Conservation (phyloP, 2,113 vertebrate genomes). For the Zosterops japonicus region DNA sequence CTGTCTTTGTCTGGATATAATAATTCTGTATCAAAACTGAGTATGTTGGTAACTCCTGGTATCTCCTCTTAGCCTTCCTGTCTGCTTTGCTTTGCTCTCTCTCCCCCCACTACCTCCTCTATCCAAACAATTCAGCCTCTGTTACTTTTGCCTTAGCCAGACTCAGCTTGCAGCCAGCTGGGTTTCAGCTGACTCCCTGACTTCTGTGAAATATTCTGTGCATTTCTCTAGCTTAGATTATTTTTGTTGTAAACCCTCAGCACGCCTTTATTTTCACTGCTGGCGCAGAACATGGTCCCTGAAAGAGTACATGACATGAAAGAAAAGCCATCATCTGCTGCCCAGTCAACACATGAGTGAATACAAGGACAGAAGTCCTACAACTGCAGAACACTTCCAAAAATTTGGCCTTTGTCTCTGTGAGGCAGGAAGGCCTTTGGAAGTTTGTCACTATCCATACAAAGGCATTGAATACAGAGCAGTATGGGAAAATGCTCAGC, state of each 20-base stretch:
- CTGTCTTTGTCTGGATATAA: neutral
- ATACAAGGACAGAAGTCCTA: neutral
- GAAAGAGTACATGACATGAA: neutral
- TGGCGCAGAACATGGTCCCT: neutral
- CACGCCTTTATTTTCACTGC: neutral
- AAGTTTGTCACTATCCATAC: neutral
- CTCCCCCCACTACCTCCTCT: neutral
- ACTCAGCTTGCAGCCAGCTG: neutral
- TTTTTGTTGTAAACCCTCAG: neutral
- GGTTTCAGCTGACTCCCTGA: neutral
- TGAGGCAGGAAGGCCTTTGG: neutral
- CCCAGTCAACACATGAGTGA: neutral
- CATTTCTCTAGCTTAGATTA: neutral
- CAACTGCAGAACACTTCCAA: neutral
- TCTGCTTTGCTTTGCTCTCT: neutral
- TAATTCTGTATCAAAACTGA: neutral
- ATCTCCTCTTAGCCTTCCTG: neutral
- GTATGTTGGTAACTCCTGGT: neutral
- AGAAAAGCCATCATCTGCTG: neutral
- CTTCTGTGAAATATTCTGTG: neutral
- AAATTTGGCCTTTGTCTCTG: neutral
- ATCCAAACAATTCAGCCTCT: neutral
- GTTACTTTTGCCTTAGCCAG: neutral
- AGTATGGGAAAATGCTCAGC: neutral
- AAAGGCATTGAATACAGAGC: neutral